Evolutionary conservation across 1,140 invertebrate species (phyloP), one percentile per base, ranked within the genome.

Genomic region (Drosophila suzukii): DNA sequence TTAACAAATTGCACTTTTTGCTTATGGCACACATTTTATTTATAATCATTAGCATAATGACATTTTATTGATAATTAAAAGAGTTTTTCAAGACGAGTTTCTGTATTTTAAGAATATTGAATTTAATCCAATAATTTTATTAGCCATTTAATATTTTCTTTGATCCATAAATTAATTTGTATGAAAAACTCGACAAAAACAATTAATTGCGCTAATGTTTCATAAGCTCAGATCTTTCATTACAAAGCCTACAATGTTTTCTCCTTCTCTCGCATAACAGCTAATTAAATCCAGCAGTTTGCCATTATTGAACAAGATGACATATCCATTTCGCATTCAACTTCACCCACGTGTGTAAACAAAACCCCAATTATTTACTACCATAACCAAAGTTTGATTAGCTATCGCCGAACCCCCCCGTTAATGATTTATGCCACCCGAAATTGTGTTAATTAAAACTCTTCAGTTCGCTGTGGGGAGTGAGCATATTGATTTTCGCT

Each of bases 381-480:
- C 27, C n/a, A 13, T 10, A 38, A n/a, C 13, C 17, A 30, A 56
- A 39, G 36, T 41, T 41, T 57, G 67, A 72, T 72, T 71, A 58
- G 68, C 30, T 58, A 71, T 70, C 51, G 68, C 12, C n/a, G 24
- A n/a, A 27, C 24, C 32, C 12, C 49, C 11, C 38, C 24, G 30
- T 41, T 12, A 38, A 38, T 77, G 53, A 78, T 78, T 78, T 77
- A 77, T 77, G 46, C 34, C 63, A 15, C 1, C 20, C 57, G 6
- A 67, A 60, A 32, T 49, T 50, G 27, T 44, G 49, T 58, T 78
- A 77, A 78, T 78, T 78, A 78, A 78, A 58, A 78, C 58, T 55
- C 63, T 50, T 55, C 30, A 55, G 38, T 36, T 57, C 17, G 7
- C 34, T 10, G 8, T 12, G 49, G 43, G 63, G 41, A 56, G 63